Base-by-base conservation (phyloP, 2,797 vertebrate genomes). In the Acipenser transmontanus region DNA sequence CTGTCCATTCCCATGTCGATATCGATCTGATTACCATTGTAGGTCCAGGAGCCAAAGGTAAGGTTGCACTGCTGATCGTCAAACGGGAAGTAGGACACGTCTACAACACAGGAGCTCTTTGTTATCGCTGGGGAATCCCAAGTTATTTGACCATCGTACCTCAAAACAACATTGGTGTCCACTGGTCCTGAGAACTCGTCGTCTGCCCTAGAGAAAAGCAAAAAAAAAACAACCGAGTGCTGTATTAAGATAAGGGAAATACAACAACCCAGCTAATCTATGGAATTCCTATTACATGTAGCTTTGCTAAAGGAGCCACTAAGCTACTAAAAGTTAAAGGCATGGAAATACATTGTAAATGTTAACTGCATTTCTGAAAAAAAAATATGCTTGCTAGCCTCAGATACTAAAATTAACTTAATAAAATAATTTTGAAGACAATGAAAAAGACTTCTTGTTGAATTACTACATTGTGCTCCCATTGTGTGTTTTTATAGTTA, bases 21-120 rank as follows among this genome's bases (percentile, higher is more conserved):
- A 84, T 98, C 97, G 77, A 99, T 93, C 82, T 99, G 97, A 72
- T 98, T 97, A 69, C 97, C 97, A 6, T 98, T 99, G 85, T 99
- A 99, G 69, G 97, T 99, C 97, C 97, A 99, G 66, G 96, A 99
- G 17, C 97, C 97, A 61, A 99, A 99, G 4, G 97, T 99, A 62
- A 99, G 92, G 73, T 97, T 97, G 82, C 97, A 99, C 66, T 92
- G 86, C 81, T 99, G 97, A 77, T 87, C 90, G 72, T 99, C 97
- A 50, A 99, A 99, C 51, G 96, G 96, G 70, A 99, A 99, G 75
- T 97, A 99, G 68, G 95, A 91, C 13, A 99, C 95, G 6, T 99
- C 94, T 62, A 98, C 95, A 68, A 95, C 95, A 68, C 97, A 99
- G 1, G 95, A 92, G 80, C 96, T 98, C 81, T 97, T 98, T 17